Evolutionary conservation across 2,888 invertebrate species (phyloP).

Genomic region (Folsomia candida): DNA sequence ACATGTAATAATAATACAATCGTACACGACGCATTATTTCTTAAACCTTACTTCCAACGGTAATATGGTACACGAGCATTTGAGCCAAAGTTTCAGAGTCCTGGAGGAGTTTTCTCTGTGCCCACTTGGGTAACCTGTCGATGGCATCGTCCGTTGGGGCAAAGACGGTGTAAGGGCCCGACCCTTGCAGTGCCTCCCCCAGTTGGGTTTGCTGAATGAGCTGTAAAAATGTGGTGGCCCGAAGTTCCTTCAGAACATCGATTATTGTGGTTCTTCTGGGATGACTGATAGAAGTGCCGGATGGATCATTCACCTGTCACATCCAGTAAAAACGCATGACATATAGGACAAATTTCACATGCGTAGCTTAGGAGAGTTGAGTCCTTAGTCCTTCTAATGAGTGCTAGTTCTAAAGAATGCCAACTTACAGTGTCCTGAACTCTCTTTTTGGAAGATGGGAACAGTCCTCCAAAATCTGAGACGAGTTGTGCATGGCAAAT

Average conservation of each 20-base stretch:
- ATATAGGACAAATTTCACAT: no score
- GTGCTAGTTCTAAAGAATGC: no score
- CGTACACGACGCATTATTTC: no score
- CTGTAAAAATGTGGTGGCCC: constrained; percentile 50
- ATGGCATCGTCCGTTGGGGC: constrained; percentile 51
- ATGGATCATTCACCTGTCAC: constrained; percentile 47
- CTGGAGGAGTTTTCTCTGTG: constrained; percentile 46
- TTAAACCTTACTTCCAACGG: no score
- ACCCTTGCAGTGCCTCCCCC: constrained; percentile 48
- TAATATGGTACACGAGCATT: constrained; percentile 51
- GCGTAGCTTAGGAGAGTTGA: no score
- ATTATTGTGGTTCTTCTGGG: constrained; percentile 50
- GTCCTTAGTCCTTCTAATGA: no score
- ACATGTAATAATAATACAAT: no score
- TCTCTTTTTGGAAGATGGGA: constrained; percentile 42
- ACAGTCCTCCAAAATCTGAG: constrained; percentile 45
- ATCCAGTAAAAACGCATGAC: not conserved
- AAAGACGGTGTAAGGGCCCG: constrained; percentile 50
- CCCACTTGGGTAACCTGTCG: constrained; percentile 50
- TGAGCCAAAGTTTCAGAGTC: constrained; percentile 49
- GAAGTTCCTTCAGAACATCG: constrained; percentile 48
- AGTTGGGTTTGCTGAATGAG: constrained; percentile 50
- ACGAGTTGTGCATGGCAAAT: constrained; percentile 41
- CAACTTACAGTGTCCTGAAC: constrained; percentile 48
- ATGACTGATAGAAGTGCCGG: constrained; percentile 45